Evolutionary conservation across 1,140 invertebrate species (phyloP).

Genomic region (Drosophila ogumai): DNA sequence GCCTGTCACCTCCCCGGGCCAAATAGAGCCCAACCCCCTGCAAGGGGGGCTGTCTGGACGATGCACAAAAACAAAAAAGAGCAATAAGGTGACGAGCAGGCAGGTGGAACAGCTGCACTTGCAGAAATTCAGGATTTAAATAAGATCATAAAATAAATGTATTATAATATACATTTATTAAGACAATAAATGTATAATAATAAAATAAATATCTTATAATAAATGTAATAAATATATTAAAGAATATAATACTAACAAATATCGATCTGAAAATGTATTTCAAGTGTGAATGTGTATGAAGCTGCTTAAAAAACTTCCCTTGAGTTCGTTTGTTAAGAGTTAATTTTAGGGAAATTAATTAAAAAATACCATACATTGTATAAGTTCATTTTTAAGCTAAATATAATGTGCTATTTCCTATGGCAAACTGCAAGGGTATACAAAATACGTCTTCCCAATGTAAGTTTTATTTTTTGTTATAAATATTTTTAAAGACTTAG

Average conservation of each 20-base stretch:
- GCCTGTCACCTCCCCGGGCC: constrained; percentile 7
- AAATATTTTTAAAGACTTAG: too few species aligned
- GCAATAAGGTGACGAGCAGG: constrained; percentile 17
- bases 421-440: too few species aligned
- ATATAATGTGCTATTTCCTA: too few species aligned
- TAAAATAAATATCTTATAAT: too few species aligned
- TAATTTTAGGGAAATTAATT: not conserved
- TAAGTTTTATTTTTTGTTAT: not conserved
- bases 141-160: too few species aligned
- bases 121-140: not conserved
- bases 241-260: too few species aligned
- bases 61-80: constrained; percentile 59
- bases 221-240: too few species aligned
- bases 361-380: not conserved
- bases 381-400: not conserved
- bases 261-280: too few species aligned
- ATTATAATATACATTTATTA: too few species aligned
- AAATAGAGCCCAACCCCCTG: constrained; percentile 17
- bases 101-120: constrained; percentile 6
- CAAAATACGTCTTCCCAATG: too few species aligned
- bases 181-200: too few species aligned
- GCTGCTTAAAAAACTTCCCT: not conserved
- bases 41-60: constrained; percentile 25
- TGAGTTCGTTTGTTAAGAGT: not conserved
- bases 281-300: not conserved